Conservation (phyloP, 1,140 invertebrate species). For the Dendrolimus kikuchii region DNA sequence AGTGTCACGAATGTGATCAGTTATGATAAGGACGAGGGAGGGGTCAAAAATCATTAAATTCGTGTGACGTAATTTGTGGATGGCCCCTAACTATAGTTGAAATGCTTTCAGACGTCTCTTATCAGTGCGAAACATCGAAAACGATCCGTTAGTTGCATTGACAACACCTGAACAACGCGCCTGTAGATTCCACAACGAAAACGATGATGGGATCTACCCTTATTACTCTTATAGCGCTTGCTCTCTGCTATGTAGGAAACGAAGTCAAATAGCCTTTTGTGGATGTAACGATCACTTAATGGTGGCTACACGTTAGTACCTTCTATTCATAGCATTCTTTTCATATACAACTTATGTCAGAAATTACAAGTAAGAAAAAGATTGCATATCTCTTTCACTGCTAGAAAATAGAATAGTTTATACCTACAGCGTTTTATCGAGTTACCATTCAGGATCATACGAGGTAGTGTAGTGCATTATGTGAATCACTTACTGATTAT, state of each 20-base stretch:
- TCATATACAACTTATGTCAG: not conserved
- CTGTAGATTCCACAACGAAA: slow-evolving; percentile 77
- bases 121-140: slow-evolving; percentile 74
- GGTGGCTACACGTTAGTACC: slow-evolving; percentile 65
- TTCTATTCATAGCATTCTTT: not conserved
- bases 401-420: too few species aligned
- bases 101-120: slow-evolving; percentile 62
- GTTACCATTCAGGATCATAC: too few species aligned
- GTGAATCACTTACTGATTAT: too few species aligned
- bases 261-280: slow-evolving; percentile 73
- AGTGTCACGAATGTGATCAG: too few species aligned
- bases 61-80: too few species aligned
- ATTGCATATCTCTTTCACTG: too few species aligned
- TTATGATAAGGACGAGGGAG: too few species aligned
- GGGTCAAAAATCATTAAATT: too few species aligned
- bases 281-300: slow-evolving; percentile 79
- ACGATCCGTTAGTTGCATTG: slow-evolving; percentile 72
- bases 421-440: too few species aligned
- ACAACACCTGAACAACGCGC: slow-evolving; percentile 71
- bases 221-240: slow-evolving; percentile 81
- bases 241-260: slow-evolving; percentile 76
- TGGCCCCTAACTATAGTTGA: not conserved
- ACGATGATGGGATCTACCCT: slow-evolving; percentile 73
- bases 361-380: too few species aligned
- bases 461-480: too few species aligned